Conservation (phyloP, 2,113 vertebrate genomes). For the Passer domesticus region DNA sequence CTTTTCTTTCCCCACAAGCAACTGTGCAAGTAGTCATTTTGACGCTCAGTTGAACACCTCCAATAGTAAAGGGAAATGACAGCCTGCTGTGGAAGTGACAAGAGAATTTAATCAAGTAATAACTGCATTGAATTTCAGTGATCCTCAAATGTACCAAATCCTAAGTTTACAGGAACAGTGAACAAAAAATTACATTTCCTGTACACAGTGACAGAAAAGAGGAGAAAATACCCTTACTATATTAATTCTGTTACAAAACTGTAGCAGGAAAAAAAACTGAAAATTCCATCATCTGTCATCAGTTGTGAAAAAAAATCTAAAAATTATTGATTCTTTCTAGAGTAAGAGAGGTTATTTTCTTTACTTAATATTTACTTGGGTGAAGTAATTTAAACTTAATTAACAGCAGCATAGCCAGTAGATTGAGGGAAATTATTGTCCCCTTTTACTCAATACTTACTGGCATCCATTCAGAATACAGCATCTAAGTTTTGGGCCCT, state of each 20-base stretch:
- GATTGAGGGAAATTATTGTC: background rate
- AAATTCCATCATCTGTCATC: constrained; percentile 14
- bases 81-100: constrained; percentile 16
- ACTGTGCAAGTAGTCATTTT: background rate
- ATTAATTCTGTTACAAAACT: constrained; percentile 16
- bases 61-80: background rate
- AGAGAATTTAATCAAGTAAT: constrained; percentile 30
- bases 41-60: background rate
- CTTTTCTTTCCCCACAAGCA: background rate
- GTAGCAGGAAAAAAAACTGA: background rate
- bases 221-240: constrained; percentile 39
- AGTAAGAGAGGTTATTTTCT: background rate
- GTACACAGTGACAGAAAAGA: constrained; percentile 22
- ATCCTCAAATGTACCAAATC: constrained; percentile 9
- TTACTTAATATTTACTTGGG: background rate
- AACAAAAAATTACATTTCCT: constrained; percentile 30
- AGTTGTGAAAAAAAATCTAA: constrained; percentile 48
- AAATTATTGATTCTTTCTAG: background rate
- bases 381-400: background rate
- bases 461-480: background rate
- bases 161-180: constrained; percentile 28
- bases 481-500: background rate
- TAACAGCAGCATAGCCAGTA: background rate
- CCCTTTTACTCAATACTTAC: background rate
- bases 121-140: background rate